Conservation (phyloP, 1,140 invertebrate species). For the Drosophila pruinosa region DNA sequence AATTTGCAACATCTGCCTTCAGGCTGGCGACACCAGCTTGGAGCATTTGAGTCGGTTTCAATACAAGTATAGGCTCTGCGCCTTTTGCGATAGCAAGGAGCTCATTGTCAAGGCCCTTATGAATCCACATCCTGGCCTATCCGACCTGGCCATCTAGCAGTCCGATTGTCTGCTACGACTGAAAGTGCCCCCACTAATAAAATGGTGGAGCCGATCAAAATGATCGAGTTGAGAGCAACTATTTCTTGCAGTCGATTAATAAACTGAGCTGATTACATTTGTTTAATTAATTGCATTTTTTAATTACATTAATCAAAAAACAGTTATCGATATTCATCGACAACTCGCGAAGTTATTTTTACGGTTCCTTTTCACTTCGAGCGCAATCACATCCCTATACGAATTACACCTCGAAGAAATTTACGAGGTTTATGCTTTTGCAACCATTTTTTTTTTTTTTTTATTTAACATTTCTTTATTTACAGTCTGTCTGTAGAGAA, state of each 20-base stretch:
- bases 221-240: conserved; percentile 32
- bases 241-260: neutral
- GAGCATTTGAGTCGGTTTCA: conserved; percentile 12
- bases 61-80: conserved; percentile 47
- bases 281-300: too few relatives aligned
- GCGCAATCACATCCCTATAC: too few relatives aligned
- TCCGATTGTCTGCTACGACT: conserved; percentile 28
- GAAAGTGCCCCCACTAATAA: neutral
- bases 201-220: neutral
- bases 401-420: too few relatives aligned
- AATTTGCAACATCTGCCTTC: conserved; percentile 36
- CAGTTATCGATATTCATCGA: too few relatives aligned
- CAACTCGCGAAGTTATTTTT: too few relatives aligned
- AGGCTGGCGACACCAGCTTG: neutral
- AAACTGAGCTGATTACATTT: too few relatives aligned
- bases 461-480: too few relatives aligned
- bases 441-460: too few relatives aligned
- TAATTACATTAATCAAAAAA: too few relatives aligned
- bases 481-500: too few relatives aligned
- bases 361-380: too few relatives aligned
- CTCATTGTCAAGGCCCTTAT: conserved; percentile 20
- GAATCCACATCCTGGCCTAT: neutral
- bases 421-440: too few relatives aligned
- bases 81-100: neutral
- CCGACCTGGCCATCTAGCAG: conserved; percentile 23